Evolutionary conservation across 2,888 invertebrate species (phyloP).

Genomic region (Neria commutata): DNA sequence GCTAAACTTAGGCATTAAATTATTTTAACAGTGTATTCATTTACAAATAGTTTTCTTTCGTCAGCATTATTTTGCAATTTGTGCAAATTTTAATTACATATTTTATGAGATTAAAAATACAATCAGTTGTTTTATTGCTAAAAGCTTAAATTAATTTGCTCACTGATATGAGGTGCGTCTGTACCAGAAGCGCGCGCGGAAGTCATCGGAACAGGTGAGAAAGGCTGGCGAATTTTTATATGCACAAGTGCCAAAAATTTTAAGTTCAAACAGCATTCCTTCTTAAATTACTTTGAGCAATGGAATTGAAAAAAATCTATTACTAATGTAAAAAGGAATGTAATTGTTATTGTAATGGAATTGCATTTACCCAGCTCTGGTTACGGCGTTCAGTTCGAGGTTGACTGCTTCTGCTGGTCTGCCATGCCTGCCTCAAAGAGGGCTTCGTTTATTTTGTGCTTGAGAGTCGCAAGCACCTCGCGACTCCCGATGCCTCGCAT

Average conservation of each 20-base stretch:
- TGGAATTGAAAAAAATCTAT: no score
- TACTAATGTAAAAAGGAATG: no score
- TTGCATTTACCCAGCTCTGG: no score
- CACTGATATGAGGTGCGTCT: conserved; percentile 78
- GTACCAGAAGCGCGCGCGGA: conserved; percentile 97
- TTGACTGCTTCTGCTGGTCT: conserved; percentile 63
- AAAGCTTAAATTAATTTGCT: conserved; percentile 59
- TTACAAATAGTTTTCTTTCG: no score
- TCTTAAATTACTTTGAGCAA: no score
- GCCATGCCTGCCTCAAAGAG: conserved; percentile 69
- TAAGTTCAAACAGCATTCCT: no score
- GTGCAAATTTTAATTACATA: no score
- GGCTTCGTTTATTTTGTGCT: conserved; percentile 68
- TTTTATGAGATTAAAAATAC: no score
- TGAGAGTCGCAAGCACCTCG: conserved; percentile 65
- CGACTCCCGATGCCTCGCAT: conserved; percentile 66
- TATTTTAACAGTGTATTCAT: not conserved
- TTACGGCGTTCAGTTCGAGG: no score
- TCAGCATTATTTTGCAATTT: not conserved
- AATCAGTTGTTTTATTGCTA: no score
- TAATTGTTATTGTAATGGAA: no score
- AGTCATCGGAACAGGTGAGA: conserved; percentile 97
- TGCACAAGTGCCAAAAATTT: no score
- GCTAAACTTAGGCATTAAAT: conserved; percentile 7
- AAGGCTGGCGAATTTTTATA: conserved; percentile 96